Base-by-base conservation (phyloP, 2,113 vertebrate species). In the Okapia johnstoni region DNA sequence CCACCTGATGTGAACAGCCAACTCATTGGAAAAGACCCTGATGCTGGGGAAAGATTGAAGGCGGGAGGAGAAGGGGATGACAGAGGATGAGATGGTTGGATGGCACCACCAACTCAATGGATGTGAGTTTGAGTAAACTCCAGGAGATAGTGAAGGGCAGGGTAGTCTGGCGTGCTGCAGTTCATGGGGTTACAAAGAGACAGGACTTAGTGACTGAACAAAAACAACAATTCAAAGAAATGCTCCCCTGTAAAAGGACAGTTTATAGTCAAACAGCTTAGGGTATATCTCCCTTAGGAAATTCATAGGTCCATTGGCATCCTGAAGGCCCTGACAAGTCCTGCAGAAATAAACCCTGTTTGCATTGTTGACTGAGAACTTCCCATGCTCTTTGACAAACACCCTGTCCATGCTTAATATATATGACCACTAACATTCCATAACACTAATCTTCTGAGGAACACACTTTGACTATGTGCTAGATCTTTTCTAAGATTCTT, bases 241-340 rank as follows among this genome's bases (percentile, higher is more conserved):
- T 16, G 54, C 16, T 85, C 43, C 23, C 19, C 54, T 11, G 25
- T 57, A 23, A 40, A 58, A 76, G 50, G 21, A 26, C n/a, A 9
- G 12, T 30, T n/a, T 52, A 6, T 26, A 50, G 21, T 21, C 26
- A 3, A 17, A 8, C 19, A 12, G 33, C 23, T 40, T 11, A 40
- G 33, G 52, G 33, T 6, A 5, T 28, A 23, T 46, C 40, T 85
- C 58, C 66, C 66, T 76, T 26, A 23, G 63, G 43, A 85, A 77
- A 36, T 9, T 28, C 52, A 19, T 15, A 30, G 40, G 16, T 6
- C 23, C 25, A 0, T 1, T 48, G 7, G 11, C 17, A 26, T 79
- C 70, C 26, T 23, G 10, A 60, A 76, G 54, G 54, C 54, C 54
- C 92, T 86, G 63, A 36, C 15, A 58, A 40, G 52, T 50, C 43